Evolutionary conservation across 2,888 invertebrate species (phyloP), one percentile per base, ranked within the genome.

Genomic region (Aphelenchoides bicaudatus): DNA sequence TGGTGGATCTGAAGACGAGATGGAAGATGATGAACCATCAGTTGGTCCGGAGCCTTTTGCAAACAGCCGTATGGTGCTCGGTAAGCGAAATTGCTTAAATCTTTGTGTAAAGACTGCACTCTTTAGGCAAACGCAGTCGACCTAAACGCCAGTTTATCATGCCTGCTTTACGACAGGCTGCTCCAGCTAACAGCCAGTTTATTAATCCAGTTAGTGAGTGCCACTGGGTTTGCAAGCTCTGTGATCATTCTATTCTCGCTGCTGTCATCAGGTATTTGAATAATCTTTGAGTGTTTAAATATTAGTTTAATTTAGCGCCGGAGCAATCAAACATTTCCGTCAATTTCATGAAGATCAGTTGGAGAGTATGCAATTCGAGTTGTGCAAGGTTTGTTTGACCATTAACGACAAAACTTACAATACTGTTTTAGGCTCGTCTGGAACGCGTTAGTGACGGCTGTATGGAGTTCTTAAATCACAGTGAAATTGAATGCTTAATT

Each of bases 121-220:
- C 6, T 16, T 70, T 68, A 54, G 75, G 75, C 13, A 57, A 70
- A 8, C 57, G 77, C 2, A 71, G 68, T 52, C 70, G 72, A 39
- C 71, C 75, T 27, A 78, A 78, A 58, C 58, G 78, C 8, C 74
- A 70, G 39, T 78, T 78, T 56, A 72, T 78, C 16, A 70, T 71
- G 63, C 78, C 78, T 10, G 38, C 59, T 10, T 52, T 74, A 27
- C 61, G 72, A 28, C 76, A 78, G 59, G 74, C 74, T 23, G 66
- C 66, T n/a, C 77, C 78, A 6, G 50, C 34, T 23, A 59, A 66
- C 48, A 68, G 71, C 56, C 65, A 58, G 30, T 75, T 62, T 55
- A 71, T 78, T 48, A 67, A 73, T 48, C 66, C 70, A 0, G 58
- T 72, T 16, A 65, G 68, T 1, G 73, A 74, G 23, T 73, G 74